These are phyloP conservation scores for Xanthorhoe designata DNA, from an alignment of 2,888 invertebrate genomes.

Conservation along the genomic window DNA sequence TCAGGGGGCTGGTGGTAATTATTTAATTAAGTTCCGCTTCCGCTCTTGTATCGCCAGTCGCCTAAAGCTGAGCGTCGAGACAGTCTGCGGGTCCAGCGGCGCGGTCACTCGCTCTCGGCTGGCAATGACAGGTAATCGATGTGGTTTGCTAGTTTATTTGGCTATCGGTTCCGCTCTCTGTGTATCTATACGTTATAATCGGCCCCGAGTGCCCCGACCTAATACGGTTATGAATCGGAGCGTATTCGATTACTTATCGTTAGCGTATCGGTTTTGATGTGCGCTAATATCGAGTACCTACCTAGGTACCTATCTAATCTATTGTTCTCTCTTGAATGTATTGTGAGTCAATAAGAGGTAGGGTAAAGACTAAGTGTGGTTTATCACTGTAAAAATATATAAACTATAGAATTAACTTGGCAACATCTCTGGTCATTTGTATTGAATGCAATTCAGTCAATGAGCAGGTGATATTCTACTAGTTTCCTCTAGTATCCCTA, in stretches of 20 bases:
- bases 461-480: too few species aligned
- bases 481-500: too few species aligned
- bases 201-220: conserved; percentile 62
- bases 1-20: too few species aligned
- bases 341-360: not conserved
- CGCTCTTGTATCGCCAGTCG: conserved; percentile 12
- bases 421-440: too few species aligned
- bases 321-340: conserved; percentile 9
- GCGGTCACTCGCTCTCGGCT: conserved; percentile 75
- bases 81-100: conserved; percentile 60
- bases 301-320: too few species aligned
- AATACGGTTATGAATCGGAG: conserved; percentile 72
- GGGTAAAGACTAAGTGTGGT: too few species aligned
- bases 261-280: conserved; percentile 52
- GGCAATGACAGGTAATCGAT: conserved; percentile 84
- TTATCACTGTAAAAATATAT: too few species aligned
- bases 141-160: conserved; percentile 83
- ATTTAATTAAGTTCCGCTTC: not conserved
- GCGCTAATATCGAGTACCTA: conserved; percentile 46
- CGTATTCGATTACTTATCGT: conserved; percentile 59
- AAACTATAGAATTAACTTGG: too few species aligned
- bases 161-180: conserved; percentile 79
- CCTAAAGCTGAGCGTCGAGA: conserved; percentile 30
- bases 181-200: conserved; percentile 80
- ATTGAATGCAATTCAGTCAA: too few species aligned